Conservation (phyloP, 2,888 invertebrate species). For the Adelphocoris suturalis region DNA sequence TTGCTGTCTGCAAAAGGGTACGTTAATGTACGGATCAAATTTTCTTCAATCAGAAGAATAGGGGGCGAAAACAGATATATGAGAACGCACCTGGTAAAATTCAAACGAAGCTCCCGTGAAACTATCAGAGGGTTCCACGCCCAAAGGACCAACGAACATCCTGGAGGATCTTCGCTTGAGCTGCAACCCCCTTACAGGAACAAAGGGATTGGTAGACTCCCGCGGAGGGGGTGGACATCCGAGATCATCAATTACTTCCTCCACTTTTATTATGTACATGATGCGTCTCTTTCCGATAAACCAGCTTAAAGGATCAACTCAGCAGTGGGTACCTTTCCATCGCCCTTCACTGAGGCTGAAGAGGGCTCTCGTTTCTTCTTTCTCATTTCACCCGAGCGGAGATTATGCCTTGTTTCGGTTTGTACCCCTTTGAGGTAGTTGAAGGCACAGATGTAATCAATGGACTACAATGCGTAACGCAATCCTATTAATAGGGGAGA, state of each 20-base stretch:
- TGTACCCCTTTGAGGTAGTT: not conserved
- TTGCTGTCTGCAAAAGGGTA: not conserved
- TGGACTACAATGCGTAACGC: not conserved
- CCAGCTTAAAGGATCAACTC: slow-evolving; percentile 56
- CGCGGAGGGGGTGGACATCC: slow-evolving; percentile 54
- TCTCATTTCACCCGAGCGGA: slow-evolving; percentile 14
- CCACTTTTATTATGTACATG: slow-evolving; percentile 61
- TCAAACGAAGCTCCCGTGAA: not conserved
- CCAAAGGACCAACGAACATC: slow-evolving; percentile 44
- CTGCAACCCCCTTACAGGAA: slow-evolving; percentile 48
- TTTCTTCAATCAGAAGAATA: not conserved
- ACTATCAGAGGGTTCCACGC: not conserved
- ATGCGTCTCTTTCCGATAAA: slow-evolving; percentile 54
- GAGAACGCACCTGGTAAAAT: slow-evolving; percentile 7
- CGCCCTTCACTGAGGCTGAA: slow-evolving; percentile 7
- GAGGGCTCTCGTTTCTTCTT: not conserved
- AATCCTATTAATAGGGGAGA: not conserved
- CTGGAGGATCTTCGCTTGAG: slow-evolving; percentile 41
- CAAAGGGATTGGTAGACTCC: slow-evolving; percentile 3
- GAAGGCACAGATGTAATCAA: not conserved
- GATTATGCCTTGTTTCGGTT: not conserved
- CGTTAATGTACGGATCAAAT: not conserved
- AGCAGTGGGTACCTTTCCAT: slow-evolving; percentile 28
- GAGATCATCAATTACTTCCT: slow-evolving; percentile 67
- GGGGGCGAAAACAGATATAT: not conserved